phyloP scores from a whole-genome alignment of 2,797 vertebrate species.

The Liparis tanakae region DNA sequence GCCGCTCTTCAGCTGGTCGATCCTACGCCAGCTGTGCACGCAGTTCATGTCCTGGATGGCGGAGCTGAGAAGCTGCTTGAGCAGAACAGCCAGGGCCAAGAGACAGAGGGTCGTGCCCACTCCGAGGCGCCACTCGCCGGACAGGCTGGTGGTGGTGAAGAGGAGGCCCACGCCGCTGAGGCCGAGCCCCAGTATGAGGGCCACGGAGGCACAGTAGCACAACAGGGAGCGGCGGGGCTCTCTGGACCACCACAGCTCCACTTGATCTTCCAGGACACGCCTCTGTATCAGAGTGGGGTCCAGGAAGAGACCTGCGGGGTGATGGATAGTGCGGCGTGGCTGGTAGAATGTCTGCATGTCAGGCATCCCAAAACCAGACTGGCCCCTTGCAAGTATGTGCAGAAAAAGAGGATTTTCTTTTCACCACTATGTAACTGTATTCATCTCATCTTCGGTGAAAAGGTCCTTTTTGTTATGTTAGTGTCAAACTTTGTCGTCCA shows the following conservation, averaged over 20 bases:
- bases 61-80: slow-evolving; percentile 96
- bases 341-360: slow-evolving; percentile 82
- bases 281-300: slow-evolving; percentile 75
- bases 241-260: slow-evolving; percentile 96
- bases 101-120: slow-evolving; percentile 92
- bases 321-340: slow-evolving; percentile 23
- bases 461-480: slow-evolving; percentile 39
- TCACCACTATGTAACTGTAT: neutral
- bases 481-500: neutral
- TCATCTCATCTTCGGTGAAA: neutral
- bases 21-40: slow-evolving; percentile 87
- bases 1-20: slow-evolving; percentile 91
- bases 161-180: slow-evolving; percentile 90
- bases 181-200: slow-evolving; percentile 91
- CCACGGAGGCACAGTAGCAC: slow-evolving; percentile 90
- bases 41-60: slow-evolving; percentile 99
- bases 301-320: slow-evolving; percentile 55
- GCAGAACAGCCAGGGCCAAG: slow-evolving; percentile 89
- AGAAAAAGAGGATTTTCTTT: neutral
- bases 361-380: slow-evolving; percentile 61
- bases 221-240: slow-evolving; percentile 90
- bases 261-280: slow-evolving; percentile 88
- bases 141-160: slow-evolving; percentile 88
- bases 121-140: slow-evolving; percentile 91
- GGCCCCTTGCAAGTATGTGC: slow-evolving; percentile 16